Evolutionary conservation across 2,797 vertebrate species (phyloP), one percentile per base, ranked within the genome.

Genomic region (Ceryle rudis): DNA sequence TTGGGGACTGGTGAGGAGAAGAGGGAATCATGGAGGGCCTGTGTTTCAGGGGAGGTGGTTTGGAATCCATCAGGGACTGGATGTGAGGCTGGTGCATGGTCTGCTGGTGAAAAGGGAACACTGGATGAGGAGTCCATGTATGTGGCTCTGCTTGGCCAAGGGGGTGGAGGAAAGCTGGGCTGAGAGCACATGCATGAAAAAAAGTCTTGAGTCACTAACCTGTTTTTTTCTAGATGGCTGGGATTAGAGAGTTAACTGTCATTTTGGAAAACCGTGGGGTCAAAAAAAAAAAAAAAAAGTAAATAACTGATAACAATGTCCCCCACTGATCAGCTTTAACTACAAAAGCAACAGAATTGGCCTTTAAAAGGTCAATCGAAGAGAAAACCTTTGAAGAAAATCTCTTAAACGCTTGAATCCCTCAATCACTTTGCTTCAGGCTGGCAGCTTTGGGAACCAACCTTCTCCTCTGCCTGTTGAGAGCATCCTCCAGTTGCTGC

Each of bases 371-470:
- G 92, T 96, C 94, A 93, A 14, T 75, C 9, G 1, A 87, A 95
- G 85, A 26, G 31, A 84, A 95, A 94, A 92, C 66, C 86, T 92
- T 80, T 26, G 39, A 61, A 81, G 84, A 77, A 89, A 97, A 96
- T 96, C 81, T 86, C 81, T 95, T 88, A 93, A 96, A 92, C 1
- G 28, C 62, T 88, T 21, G 54, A 80, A 95, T 95, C 90, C 81
- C 31, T 80, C 78, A 78, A 69, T 89, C 1, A 8, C 51, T 93
- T 79, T 86, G 57, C 89, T 72, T 58, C 1, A 0, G 46, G 60
- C 26, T 2, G 4, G 39, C 2, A 16, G 57, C 54, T 89, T 61
- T 62, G 18, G 81, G 31, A 62, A 55, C 37, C 3, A 5, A 39
- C 20, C 33, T 84, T 64, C 44, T 51, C 33, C 47, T 85, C 19